Conservation (phyloP, 2,113 vertebrate species). For the Neodontobutis hainanensis region DNA sequence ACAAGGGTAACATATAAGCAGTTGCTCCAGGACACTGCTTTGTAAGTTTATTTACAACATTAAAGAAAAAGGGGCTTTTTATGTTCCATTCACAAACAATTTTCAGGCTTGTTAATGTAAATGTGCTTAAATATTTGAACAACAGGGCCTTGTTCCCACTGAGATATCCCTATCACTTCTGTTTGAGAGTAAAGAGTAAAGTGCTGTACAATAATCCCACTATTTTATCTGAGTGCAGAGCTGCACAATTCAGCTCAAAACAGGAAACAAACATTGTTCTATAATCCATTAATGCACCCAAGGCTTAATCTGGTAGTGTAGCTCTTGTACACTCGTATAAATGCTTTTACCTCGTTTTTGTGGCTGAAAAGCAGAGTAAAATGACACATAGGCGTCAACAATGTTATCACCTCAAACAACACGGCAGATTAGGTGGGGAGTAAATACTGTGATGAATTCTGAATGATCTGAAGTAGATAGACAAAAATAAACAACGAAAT, state of each 20-base stretch:
- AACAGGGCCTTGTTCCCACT: not conserved
- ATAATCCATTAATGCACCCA: conserved; percentile 78
- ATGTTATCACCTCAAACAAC: conserved; percentile 24
- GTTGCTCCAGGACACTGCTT: not conserved
- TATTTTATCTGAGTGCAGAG: conserved; percentile 46
- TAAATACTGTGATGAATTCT: not conserved
- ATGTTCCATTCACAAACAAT: too few species aligned
- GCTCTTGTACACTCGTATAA: conserved; percentile 64
- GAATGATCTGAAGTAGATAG: conserved; percentile 5
- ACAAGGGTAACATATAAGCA: conserved; percentile 9
- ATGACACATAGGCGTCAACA: conserved; percentile 31
- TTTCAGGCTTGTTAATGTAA: too few species aligned
- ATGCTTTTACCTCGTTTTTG: conserved; percentile 51
- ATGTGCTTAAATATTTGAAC: conserved; percentile 6
- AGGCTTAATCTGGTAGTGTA: conserved; percentile 72
- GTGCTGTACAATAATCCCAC: conserved; percentile 65
- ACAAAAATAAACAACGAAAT: conserved; percentile 41
- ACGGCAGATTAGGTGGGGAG: conserved; percentile 23
- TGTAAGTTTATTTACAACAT: not conserved
- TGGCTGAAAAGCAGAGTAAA: conserved; percentile 40
- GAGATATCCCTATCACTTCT: conserved; percentile 28
- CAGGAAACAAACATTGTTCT: conserved; percentile 55
- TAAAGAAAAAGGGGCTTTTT: not conserved
- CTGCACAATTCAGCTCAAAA: conserved; percentile 44
- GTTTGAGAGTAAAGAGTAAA: conserved; percentile 44